phyloP scores from a whole-genome alignment of 2,113 vertebrate species.

The Channa argus region DNA sequence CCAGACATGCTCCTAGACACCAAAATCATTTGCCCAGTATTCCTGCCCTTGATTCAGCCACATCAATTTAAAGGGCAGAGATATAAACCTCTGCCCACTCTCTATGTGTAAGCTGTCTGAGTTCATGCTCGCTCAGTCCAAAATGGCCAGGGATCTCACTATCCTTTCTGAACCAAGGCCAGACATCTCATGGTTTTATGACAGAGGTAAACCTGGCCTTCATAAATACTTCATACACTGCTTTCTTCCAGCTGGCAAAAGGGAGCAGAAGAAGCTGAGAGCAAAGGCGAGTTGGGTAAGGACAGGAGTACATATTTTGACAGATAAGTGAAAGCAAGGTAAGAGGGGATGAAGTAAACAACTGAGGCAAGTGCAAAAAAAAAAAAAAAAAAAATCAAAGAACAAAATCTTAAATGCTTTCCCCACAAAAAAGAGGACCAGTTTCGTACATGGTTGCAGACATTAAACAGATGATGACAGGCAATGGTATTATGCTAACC shows the following conservation, averaged over 20 bases:
- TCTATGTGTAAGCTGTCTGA: conserved; percentile 45
- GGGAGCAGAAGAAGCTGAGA: conserved; percentile 37
- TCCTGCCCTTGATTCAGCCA: conserved; percentile 56
- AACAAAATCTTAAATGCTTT: conserved; percentile 13
- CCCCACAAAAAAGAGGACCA: neutral
- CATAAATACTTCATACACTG: conserved; percentile 73
- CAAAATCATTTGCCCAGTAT: conserved; percentile 37
- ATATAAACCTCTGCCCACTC: conserved; percentile 59
- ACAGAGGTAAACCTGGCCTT: conserved; percentile 67
- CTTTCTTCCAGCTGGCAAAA: conserved; percentile 56
- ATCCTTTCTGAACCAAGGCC: conserved; percentile 65
- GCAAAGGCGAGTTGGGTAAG: conserved; percentile 44
- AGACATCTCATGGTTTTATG: conserved; percentile 67
- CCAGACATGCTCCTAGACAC: conserved; percentile 33
- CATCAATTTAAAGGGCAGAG: conserved; percentile 61
- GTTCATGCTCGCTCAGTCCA: conserved; percentile 45
- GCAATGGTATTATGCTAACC: conserved; percentile 42
- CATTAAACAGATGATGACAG: conserved; percentile 32
- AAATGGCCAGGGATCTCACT: conserved; percentile 55
- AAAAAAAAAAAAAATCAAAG: conserved; percentile 11
- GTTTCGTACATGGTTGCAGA: conserved; percentile 1
- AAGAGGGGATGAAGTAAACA: conserved; percentile 14
- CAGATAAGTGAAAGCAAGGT: conserved; percentile 28
- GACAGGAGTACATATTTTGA: conserved; percentile 44
- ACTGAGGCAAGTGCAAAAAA: conserved; percentile 10